Conservation (phyloP, 2,888 invertebrate genomes). For the Tortricodes alternella region DNA sequence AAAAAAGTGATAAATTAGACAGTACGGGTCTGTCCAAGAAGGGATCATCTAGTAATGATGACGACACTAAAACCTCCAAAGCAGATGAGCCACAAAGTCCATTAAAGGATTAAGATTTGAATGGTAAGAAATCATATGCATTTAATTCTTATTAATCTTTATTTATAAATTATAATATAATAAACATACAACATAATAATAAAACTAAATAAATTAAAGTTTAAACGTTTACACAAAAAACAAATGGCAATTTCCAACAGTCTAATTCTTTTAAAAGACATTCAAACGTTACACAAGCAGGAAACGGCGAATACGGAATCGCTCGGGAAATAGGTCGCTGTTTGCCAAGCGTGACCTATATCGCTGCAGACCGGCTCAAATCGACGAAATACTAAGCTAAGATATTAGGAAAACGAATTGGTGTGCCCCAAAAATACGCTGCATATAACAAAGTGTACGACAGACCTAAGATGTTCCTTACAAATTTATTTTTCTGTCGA, state of each 20-base stretch:
- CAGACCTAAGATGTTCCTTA: too few relatives aligned
- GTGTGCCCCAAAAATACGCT: not conserved
- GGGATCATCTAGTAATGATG: not conserved
- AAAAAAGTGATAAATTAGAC: not conserved
- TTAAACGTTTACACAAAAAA: too few relatives aligned
- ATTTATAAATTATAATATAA: too few relatives aligned
- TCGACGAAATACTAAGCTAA: not conserved
- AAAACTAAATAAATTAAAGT: too few relatives aligned
- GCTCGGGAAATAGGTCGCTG: slow-evolving; percentile 48
- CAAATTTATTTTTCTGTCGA: too few relatives aligned
- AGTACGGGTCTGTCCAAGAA: not conserved
- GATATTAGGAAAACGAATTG: not conserved
- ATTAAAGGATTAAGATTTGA: slow-evolving; percentile 6
- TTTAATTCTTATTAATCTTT: too few relatives aligned
- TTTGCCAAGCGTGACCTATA: slow-evolving; percentile 51
- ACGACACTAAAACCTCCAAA: not conserved
- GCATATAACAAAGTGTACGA: too few relatives aligned
- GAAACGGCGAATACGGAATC: slow-evolving; percentile 40
- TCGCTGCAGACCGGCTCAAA: slow-evolving; percentile 27
- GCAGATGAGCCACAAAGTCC: slow-evolving; percentile 2
- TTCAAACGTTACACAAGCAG: slow-evolving; percentile 4
- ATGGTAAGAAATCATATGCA: slow-evolving; percentile 2
- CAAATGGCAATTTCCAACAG: not conserved
- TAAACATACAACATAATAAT: too few relatives aligned
- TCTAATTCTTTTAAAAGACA: not conserved